These are phyloP conservation scores for Lacerta agilis DNA, from an alignment of 2,797 vertebrate genomes.

Conservation along the genomic window DNA sequence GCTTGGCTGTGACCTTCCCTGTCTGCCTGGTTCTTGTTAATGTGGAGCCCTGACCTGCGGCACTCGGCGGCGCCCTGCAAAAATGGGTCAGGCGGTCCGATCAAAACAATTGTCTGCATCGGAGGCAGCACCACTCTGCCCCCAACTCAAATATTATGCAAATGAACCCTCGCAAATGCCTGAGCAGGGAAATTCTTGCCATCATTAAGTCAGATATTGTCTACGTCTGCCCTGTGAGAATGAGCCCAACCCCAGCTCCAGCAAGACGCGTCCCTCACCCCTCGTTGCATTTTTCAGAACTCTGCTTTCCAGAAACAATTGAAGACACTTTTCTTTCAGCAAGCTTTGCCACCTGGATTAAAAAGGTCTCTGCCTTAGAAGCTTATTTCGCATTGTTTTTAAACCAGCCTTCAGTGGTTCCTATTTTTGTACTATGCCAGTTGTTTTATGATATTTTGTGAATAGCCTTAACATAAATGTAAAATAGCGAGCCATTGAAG, in stretches of 20 bases:
- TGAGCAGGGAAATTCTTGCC: conserved; percentile 22
- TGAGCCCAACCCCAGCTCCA: conserved; percentile 46
- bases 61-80: background rate
- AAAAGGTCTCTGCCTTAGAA: too few relatives aligned
- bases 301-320: too few relatives aligned
- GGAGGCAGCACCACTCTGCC: background rate
- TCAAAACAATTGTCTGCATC: background rate
- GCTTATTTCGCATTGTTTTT: too few relatives aligned
- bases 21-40: conserved; percentile 13
- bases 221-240: conserved; percentile 35
- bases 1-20: background rate
- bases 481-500: too few relatives aligned
- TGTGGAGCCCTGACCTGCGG: background rate
- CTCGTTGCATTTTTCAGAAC: background rate
- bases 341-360: too few relatives aligned
- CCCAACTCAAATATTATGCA: background rate
- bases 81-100: background rate
- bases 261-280: conserved; percentile 39
- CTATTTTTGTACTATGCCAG: too few relatives aligned
- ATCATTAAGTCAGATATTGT: background rate
- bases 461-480: too few relatives aligned
- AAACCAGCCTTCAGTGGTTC: too few relatives aligned
- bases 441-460: too few relatives aligned
- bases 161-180: conserved; percentile 30
- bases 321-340: too few relatives aligned